Percentiles rank a stretch among this genome's conserved stretches.
These are phyloP conservation scores for Anticlea derivata DNA, from an alignment of 2,888 invertebrate species.

Conservation along the genomic window DNA sequence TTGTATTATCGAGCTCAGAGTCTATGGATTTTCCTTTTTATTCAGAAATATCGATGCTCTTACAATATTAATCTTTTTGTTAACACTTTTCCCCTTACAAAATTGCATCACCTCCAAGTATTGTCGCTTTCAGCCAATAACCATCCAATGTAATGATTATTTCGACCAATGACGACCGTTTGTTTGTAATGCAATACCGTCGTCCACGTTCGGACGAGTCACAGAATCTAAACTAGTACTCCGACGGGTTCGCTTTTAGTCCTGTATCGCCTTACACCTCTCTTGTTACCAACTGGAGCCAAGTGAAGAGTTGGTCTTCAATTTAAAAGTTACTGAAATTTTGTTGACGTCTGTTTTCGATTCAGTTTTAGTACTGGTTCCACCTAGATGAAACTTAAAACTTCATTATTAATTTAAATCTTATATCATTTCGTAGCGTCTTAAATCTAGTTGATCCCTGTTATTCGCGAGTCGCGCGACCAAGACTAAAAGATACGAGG, in stretches of 20 bases:
- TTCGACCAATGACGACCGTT: conserved; percentile 30
- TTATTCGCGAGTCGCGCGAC: too few species aligned
- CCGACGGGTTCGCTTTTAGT: conserved; percentile 69
- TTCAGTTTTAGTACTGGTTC: too few species aligned
- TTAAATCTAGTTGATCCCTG: too few species aligned
- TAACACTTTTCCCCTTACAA: too few species aligned
- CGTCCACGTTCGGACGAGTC: conserved; percentile 52
- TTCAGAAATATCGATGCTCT: conserved; percentile 1
- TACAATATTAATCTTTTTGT: too few species aligned
- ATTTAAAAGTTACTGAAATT: neutral
- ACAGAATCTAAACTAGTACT: conserved; percentile 11
- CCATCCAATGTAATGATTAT: conserved; percentile 13
- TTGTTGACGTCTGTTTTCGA: too few species aligned
- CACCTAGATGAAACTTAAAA: too few species aligned
- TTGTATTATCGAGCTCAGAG: too few species aligned
- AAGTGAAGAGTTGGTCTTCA: conserved; percentile 18
- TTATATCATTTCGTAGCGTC: too few species aligned
- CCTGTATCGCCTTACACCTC: conserved; percentile 55
- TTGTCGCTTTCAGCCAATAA: conserved; percentile 15
- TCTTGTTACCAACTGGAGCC: conserved; percentile 40
- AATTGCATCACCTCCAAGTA: conserved; percentile 13
- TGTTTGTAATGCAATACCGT: conserved; percentile 51
- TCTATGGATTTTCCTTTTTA: too few species aligned
- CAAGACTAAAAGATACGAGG: too few species aligned
- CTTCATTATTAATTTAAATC: too few species aligned